These are phyloP conservation scores for Marronus borbonicus DNA, from an alignment of 2,888 invertebrate species.

Conservation along the genomic window DNA sequence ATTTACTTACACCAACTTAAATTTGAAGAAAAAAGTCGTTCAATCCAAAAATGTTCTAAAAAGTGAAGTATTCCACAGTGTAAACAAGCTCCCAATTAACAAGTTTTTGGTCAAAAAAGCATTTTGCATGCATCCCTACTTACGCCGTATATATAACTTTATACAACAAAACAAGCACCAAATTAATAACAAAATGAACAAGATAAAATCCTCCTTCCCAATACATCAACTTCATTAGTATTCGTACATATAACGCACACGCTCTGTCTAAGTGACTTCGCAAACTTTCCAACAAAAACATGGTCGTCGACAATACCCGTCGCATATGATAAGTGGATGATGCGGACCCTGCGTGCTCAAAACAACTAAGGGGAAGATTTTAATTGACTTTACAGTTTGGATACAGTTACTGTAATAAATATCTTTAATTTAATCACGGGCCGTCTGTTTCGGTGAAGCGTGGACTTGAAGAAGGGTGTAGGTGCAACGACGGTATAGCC, in stretches of 20 bases:
- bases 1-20: no score
- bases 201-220: neutral
- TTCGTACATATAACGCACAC: neutral
- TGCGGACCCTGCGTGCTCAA: constrained; percentile 27
- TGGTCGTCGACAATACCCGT: constrained; percentile 1
- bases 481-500: neutral
- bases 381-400: constrained; percentile 61
- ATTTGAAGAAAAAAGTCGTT: no score
- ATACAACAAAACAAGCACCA: neutral
- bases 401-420: constrained; percentile 59
- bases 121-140: no score
- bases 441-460: constrained; percentile 47
- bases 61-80: no score
- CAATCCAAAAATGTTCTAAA: no score
- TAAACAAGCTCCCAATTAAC: no score
- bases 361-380: constrained; percentile 55
- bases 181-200: neutral
- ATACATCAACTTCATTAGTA: neutral
- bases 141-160: no score
- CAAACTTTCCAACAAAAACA: constrained; percentile 12
- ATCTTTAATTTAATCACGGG: constrained; percentile 60
- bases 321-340: constrained; percentile 49
- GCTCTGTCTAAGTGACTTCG: no score
- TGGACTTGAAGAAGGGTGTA: constrained; percentile 14
- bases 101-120: no score